Conservation (phyloP, 2,113 vertebrate species). For the Zosterops lateralis region DNA sequence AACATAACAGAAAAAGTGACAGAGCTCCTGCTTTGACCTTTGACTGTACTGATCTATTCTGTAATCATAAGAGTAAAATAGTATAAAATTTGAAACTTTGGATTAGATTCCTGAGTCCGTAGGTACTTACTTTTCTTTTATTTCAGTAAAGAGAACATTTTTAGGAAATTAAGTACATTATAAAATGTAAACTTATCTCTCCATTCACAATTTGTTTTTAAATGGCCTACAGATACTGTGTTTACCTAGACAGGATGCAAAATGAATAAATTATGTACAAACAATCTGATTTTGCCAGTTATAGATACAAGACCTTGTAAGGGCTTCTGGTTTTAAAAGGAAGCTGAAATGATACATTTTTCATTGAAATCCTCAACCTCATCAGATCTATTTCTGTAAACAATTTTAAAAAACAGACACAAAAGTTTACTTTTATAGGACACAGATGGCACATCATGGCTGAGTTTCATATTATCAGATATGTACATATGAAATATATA, state of each 20-base stretch:
- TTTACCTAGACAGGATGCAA: neutral
- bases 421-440: neutral
- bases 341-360: neutral
- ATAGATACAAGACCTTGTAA: neutral
- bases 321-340: neutral
- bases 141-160: neutral
- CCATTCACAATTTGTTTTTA: neutral
- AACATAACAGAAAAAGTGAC: neutral
- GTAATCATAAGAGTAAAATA: neutral
- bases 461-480: neutral
- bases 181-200: neutral
- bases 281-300: neutral
- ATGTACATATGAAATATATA: neutral
- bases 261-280: neutral
- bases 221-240: neutral
- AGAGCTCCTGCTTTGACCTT: neutral
- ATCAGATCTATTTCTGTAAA: neutral
- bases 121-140: neutral
- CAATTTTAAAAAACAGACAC: neutral
- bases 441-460: neutral
- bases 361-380: neutral
- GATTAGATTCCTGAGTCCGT: neutral
- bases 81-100: neutral
- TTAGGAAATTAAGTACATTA: neutral
- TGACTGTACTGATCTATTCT: neutral